Percentiles rank a stretch among this genome's conserved stretches.
Evolutionary conservation across 2,888 invertebrate species (phyloP).

Genomic region (Aphidius colemani): DNA sequence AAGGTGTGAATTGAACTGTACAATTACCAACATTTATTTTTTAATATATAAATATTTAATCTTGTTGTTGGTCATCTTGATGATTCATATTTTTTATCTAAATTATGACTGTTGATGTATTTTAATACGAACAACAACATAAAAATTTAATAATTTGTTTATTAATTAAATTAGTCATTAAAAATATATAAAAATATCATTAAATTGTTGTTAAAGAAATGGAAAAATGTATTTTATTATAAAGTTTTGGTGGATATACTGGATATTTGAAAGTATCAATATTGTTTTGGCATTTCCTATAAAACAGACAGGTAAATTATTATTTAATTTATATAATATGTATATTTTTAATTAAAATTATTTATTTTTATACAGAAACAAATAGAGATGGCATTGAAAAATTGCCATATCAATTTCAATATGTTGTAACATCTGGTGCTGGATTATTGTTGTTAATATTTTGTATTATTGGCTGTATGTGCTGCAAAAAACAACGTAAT

Average conservation of each 20-base stretch:
- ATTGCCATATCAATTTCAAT: conserved; percentile 49
- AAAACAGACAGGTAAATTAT: conserved; percentile 41
- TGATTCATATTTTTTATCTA: too few relatives aligned
- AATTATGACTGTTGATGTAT: too few relatives aligned
- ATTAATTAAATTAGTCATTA: neutral
- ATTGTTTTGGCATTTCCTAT: conserved; percentile 50
- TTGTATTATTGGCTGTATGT: conserved; percentile 48
- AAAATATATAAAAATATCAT: too few relatives aligned
- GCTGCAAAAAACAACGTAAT: conserved; percentile 52
- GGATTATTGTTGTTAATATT: conserved; percentile 42
- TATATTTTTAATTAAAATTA: neutral
- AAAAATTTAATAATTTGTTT: too few relatives aligned
- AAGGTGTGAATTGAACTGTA: too few relatives aligned
- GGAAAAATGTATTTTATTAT: conserved; percentile 35
- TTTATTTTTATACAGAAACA: conserved; percentile 26
- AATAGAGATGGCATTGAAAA: conserved; percentile 18
- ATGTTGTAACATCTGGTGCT: conserved; percentile 47
- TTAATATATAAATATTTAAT: too few relatives aligned
- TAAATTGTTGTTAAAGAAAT: conserved; percentile 23
- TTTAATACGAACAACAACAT: too few relatives aligned
- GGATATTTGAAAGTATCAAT: conserved; percentile 52
- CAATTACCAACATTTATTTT: too few relatives aligned
- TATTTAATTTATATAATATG: conserved; percentile 6
- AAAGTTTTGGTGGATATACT: conserved; percentile 45
- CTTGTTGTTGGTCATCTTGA: too few relatives aligned